Evolutionary conservation across 1,140 invertebrate genomes (phyloP).

Genomic region (Conus ventricosus): DNA sequence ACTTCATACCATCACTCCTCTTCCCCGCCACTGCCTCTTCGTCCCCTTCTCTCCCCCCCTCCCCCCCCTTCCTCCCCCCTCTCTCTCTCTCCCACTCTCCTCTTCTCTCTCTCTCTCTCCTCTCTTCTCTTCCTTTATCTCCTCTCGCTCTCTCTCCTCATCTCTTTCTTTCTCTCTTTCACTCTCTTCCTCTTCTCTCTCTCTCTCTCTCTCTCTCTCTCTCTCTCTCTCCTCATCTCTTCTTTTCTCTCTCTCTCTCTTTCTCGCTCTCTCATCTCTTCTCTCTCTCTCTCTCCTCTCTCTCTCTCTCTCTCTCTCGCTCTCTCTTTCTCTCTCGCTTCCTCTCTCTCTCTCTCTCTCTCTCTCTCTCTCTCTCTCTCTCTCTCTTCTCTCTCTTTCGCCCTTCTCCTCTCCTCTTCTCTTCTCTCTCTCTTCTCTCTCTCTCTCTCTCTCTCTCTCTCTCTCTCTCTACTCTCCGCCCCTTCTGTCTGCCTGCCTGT

Average conservation of each 20-base stretch:
- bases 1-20: too few species aligned
- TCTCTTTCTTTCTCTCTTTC: too few species aligned
- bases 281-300: not conserved
- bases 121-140: too few species aligned
- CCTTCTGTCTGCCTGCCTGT: too few species aligned
- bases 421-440: not conserved
- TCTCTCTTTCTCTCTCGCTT: not conserved
- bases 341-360: not conserved
- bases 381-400: not conserved
- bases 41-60: too few species aligned
- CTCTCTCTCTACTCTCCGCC: not conserved
- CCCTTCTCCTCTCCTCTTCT: not conserved
- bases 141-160: too few species aligned
- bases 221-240: conserved; percentile 13
- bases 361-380: conserved; percentile 19
- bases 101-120: too few species aligned
- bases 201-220: not conserved
- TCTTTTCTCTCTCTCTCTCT: not conserved
- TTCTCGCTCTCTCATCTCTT: not conserved
- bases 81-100: too few species aligned
- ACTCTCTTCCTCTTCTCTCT: too few species aligned
- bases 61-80: too few species aligned
- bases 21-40: too few species aligned
- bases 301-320: not conserved
- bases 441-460: not conserved